These are phyloP conservation scores for Chloebia gouldiae DNA, from an alignment of 2,113 vertebrate genomes.

Conservation along the genomic window DNA sequence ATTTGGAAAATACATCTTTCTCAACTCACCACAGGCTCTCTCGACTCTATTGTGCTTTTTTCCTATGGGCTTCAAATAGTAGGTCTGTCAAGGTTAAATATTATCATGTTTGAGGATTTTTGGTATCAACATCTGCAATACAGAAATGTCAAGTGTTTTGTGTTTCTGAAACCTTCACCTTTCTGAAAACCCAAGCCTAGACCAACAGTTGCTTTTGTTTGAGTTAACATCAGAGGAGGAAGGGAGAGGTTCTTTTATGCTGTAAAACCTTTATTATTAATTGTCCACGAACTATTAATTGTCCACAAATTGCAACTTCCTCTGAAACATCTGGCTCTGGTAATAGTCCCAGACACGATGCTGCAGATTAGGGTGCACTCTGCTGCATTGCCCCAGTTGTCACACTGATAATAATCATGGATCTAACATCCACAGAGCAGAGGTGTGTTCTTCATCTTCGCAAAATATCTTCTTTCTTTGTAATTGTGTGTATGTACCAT, in stretches of 20 bases:
- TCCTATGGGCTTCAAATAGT: neutral
- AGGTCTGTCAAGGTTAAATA: neutral
- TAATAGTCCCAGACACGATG: neutral
- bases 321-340: conserved; percentile 8
- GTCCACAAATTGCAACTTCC: neutral
- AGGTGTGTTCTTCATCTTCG: neutral
- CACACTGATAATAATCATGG: accelerated
- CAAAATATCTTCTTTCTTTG: neutral
- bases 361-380: neutral
- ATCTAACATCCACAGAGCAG: neutral
- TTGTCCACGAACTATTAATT: neutral
- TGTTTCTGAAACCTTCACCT: neutral
- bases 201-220: neutral
- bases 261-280: neutral
- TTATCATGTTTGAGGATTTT: accelerated
- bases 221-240: neutral
- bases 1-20: neutral
- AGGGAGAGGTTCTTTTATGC: neutral
- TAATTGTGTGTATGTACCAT: neutral
- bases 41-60: neutral
- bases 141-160: neutral
- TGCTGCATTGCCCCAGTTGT: neutral
- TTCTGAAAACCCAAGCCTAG: neutral
- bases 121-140: neutral
- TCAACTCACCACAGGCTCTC: neutral